Evolutionary conservation across 2,888 invertebrate genomes (phyloP).

Genomic region (Pilophorus perplexus): DNA sequence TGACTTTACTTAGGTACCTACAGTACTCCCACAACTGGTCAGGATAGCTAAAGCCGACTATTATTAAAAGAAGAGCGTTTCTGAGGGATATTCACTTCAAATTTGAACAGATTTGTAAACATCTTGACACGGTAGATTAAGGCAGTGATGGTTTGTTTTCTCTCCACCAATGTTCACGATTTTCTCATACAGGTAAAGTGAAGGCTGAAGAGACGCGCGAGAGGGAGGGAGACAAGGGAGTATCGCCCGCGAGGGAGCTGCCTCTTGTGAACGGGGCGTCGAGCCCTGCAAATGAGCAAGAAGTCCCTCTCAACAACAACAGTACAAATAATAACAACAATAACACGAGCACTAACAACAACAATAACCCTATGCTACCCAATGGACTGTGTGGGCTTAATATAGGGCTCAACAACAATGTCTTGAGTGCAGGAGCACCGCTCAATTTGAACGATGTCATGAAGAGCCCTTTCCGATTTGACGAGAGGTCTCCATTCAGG

Average conservation of each 20-base stretch:
- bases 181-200: conserved; percentile 43
- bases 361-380: conserved; percentile 55
- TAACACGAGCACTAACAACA: conserved; percentile 53
- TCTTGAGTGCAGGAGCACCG: conserved; percentile 50
- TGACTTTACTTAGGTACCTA: too few relatives aligned
- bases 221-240: conserved; percentile 44
- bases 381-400: conserved; percentile 52
- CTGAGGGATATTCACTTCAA: too few relatives aligned
- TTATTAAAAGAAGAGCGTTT: too few relatives aligned
- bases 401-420: conserved; percentile 50
- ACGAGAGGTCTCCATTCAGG: conserved; percentile 74
- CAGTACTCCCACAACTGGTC: too few relatives aligned
- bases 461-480: conserved; percentile 73
- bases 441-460: conserved; percentile 54
- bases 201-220: conserved; percentile 44
- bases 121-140: too few relatives aligned
- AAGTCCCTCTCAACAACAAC: conserved; percentile 52
- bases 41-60: too few relatives aligned
- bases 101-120: too few relatives aligned
- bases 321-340: conserved; percentile 52
- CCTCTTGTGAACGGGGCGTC: conserved; percentile 53
- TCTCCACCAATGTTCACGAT: too few relatives aligned
- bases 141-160: too few relatives aligned
- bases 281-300: conserved; percentile 44
- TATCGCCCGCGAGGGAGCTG: conserved; percentile 51